Base-by-base conservation (phyloP, 2,797 vertebrate species). In the Galaxias olidus region DNA sequence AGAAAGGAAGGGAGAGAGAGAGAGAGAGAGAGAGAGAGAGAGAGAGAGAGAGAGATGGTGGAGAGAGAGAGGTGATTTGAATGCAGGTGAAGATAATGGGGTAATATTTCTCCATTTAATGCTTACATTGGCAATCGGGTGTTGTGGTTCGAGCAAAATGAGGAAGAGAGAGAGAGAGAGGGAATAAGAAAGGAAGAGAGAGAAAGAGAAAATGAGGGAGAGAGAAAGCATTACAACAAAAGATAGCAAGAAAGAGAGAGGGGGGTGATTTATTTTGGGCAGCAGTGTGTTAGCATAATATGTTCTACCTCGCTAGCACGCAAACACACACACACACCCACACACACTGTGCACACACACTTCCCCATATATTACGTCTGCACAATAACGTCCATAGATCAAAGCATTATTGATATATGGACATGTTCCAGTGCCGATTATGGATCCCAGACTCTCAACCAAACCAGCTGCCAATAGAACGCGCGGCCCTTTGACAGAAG, bases 211-310 rank as follows among this genome's bases (percentile, higher is more conserved):
- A 30, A 6, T 3, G 30, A 30, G 6, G 6, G 30, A 30, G 30
- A 30, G 30, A 30, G 30, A 30, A 6, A 30, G 30, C 30, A 2
- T 30, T 30, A 30, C 3, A 30, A 30, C 30, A 2, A 6, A 3
- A 3, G 30, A 2, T 30, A 30, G 30, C 2, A 30, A 30, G 30
- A 3, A 30, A 30, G 30, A 53, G 51, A 41, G 53, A 56, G 52
- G 56, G 40, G 53, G 61, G 9, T 49, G 63, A 69, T 73, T 68
- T 76, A 78, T 74, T 76, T 77, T 59, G 30, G 66, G 70, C 62
- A 13, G 56, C 61, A 72, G 61, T 52, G 41, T 61, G 49, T 73
- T 71, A 59, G 59, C 68, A 74, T 63, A 68, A 9, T 14, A 56
- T 63, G 17, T 10, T 18, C 10, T 61, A 19, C 19, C 17, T 8